Evolutionary conservation across 2,113 vertebrate genomes (phyloP).

Genomic region (Aepyceros melampus): DNA sequence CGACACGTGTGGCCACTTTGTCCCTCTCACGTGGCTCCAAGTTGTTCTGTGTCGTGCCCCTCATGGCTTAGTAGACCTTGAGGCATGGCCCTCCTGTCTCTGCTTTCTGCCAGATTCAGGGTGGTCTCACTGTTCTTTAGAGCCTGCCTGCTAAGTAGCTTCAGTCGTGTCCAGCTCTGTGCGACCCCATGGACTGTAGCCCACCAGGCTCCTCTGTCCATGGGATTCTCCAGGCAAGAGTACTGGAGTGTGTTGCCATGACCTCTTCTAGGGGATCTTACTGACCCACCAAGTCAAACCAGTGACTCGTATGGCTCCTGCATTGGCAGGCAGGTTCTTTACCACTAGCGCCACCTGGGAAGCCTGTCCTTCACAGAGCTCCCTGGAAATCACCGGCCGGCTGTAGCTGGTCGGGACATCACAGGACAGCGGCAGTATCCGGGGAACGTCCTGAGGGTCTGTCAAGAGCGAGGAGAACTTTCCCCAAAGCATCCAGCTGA

Average conservation of each 20-base stretch:
- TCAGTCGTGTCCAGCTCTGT: not conserved
- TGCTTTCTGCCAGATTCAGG: not conserved
- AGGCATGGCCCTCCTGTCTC: not conserved
- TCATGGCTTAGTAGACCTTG: not conserved
- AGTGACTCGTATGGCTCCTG: not conserved
- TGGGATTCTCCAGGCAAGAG: not conserved
- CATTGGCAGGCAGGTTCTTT: not conserved
- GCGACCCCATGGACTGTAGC: not conserved
- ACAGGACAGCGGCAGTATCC: not conserved
- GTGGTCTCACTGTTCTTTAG: not conserved
- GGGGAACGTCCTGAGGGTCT: not conserved
- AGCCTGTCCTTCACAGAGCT: not conserved
- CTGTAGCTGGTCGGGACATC: not conserved
- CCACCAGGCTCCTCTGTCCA: not conserved
- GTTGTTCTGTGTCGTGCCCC: accelerated
- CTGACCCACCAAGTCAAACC: not conserved
- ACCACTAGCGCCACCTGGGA: not conserved
- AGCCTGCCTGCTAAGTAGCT: not conserved
- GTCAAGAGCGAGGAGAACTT: not conserved
- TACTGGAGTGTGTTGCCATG: not conserved
- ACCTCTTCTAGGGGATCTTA: not conserved
- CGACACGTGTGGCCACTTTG: not conserved
- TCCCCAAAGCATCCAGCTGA: not conserved
- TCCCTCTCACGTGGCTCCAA: not conserved
- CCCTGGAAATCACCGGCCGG: not conserved